Percentiles rank a stretch among this genome's conserved stretches.
Evolutionary conservation across 2,113 vertebrate genomes (phyloP).

Genomic region (Erpornis zantholeuca): DNA sequence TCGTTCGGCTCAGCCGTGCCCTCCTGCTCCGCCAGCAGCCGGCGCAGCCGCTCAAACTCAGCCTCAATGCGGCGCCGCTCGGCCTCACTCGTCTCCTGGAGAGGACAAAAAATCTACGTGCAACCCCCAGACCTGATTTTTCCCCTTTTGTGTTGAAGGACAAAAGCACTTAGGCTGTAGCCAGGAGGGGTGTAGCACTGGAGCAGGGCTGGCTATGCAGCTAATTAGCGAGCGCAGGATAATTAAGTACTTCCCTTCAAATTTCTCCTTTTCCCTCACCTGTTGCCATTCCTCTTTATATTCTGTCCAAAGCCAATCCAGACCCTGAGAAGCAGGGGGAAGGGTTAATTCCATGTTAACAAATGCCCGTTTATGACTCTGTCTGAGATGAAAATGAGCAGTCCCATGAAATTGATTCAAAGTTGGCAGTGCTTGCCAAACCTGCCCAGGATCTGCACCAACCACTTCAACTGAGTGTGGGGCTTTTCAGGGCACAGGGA

Average conservation of each 20-base stretch:
- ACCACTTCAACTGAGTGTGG: background rate
- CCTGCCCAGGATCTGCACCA: background rate
- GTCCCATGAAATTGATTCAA: background rate
- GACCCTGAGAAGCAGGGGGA: background rate
- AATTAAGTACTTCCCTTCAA: background rate
- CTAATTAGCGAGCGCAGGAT: background rate
- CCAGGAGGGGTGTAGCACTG: accelerated
- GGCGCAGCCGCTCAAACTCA: background rate
- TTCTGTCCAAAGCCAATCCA: background rate
- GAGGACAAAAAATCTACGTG: background rate
- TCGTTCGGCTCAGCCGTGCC: accelerated
- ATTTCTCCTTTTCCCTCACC: background rate
- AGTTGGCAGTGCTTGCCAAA: background rate
- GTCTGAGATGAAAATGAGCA: background rate
- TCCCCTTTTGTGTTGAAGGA: background rate
- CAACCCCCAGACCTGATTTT: background rate
- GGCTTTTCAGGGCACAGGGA: background rate
- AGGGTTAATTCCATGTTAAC: background rate
- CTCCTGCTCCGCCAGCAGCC: background rate
- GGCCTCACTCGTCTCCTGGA: background rate
- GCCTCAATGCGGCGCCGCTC: background rate
- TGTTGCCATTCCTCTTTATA: background rate
- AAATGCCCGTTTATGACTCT: background rate
- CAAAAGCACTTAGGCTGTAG: background rate
- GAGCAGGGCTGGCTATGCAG: no score